Conservation (phyloP, 2,113 vertebrate genomes). For the Sturnira hondurensis region DNA sequence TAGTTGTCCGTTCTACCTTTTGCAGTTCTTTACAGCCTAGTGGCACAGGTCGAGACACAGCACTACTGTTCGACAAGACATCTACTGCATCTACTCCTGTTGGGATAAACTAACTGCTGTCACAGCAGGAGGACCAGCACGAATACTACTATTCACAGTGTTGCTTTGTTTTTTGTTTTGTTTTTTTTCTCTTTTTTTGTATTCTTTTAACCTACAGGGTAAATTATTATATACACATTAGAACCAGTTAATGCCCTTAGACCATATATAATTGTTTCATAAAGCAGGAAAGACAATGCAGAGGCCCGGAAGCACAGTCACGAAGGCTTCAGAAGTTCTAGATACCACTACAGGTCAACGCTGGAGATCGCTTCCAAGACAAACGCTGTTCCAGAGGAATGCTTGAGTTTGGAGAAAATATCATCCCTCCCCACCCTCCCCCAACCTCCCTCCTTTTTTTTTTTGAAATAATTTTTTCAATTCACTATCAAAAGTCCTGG, state of each 20-base stretch:
- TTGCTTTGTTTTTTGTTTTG: slow-evolving; percentile 72
- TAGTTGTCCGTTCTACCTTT: slow-evolving; percentile 85
- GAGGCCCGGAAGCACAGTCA: slow-evolving; percentile 81
- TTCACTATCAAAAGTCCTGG: slow-evolving; percentile 86
- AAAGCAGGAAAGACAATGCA: slow-evolving; percentile 85
- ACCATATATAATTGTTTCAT: slow-evolving; percentile 82
- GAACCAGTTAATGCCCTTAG: slow-evolving; percentile 87
- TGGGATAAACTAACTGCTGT: slow-evolving; percentile 84
- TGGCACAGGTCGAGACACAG: slow-evolving; percentile 88
- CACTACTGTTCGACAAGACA: slow-evolving; percentile 84
- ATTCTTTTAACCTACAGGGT: slow-evolving; percentile 82
- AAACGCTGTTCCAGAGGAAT: slow-evolving; percentile 82
- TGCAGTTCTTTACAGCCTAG: slow-evolving; percentile 86
- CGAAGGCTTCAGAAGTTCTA: slow-evolving; percentile 78
- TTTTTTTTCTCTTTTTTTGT: slow-evolving; percentile 42
- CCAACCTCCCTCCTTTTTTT: not conserved
- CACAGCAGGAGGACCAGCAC: slow-evolving; percentile 81
- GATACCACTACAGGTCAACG: slow-evolving; percentile 77
- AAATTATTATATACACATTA: slow-evolving; percentile 83
- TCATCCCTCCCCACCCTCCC: slow-evolving; percentile 66
- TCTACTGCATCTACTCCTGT: slow-evolving; percentile 83
- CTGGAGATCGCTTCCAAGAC: slow-evolving; percentile 82
- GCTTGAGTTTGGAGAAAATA: slow-evolving; percentile 83
- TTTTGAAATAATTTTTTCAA: slow-evolving; percentile 77
- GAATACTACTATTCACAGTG: slow-evolving; percentile 86